Conservation (phyloP, 2,888 invertebrate genomes). For the Hylaea fasciaria region DNA sequence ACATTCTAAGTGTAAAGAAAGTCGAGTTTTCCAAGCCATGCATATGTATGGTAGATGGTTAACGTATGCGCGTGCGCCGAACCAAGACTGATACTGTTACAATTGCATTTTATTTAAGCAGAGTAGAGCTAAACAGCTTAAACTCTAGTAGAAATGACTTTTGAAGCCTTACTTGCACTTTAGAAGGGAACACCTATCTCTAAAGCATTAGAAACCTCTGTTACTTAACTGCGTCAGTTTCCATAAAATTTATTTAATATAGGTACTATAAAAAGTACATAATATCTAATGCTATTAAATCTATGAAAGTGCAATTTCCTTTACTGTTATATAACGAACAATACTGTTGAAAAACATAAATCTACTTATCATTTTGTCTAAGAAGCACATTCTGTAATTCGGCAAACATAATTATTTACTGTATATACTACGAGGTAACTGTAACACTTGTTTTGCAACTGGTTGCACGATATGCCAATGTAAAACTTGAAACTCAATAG, state of each 20-base stretch:
- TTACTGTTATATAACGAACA: slow-evolving; percentile 25
- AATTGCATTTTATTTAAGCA: slow-evolving; percentile 28
- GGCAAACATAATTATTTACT: neutral
- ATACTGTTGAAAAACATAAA: neutral
- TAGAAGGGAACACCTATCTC: neutral
- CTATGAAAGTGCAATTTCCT: slow-evolving; percentile 29
- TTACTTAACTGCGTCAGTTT: neutral
- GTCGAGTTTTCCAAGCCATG: slow-evolving; percentile 74
- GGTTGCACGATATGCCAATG: slow-evolving; percentile 20
- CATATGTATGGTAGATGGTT: slow-evolving; percentile 63
- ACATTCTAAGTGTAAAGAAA: slow-evolving; percentile 76
- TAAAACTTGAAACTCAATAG: slow-evolving; percentile 39
- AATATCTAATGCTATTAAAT: too few species aligned
- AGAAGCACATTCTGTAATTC: neutral
- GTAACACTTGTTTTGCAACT: slow-evolving; percentile 5
- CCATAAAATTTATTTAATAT: slow-evolving; percentile 3
- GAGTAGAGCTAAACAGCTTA: slow-evolving; percentile 6
- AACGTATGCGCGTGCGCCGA: slow-evolving; percentile 56
- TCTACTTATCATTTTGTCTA: neutral
- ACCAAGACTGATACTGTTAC: slow-evolving; percentile 55
- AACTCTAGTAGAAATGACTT: neutral
- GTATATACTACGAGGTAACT: too few species aligned
- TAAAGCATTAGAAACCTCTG: too few species aligned
- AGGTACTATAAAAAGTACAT: neutral
- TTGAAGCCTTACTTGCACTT: too few species aligned